Base-by-base conservation (phyloP, 2,797 vertebrate species). In the Falco peregrinus region DNA sequence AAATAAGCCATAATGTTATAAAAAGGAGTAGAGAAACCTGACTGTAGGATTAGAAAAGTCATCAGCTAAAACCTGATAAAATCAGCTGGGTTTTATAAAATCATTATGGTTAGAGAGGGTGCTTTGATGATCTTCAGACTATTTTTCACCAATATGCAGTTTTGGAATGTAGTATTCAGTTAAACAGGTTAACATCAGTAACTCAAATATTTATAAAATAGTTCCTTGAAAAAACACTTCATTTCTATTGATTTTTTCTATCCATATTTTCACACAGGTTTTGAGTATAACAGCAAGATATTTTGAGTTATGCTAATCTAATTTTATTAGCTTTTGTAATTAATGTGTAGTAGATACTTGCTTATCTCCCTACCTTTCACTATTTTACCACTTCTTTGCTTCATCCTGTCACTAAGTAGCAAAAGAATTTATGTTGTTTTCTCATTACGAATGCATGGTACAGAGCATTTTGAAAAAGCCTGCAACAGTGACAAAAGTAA, bases 381-480 rank as follows among this genome's bases (percentile, higher is more conserved):
- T 76, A 61, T 85, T 91, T 90, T 91, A 26, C 47, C 33, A 70
- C 91, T 95, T 39, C n/a, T 95, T 90, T 93, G 10, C 59, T 89
- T 71, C 45, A 80, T 47, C 17, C 41, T 82, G 64, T 77, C 11
- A 61, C 17, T n/a, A 13, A 83, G 17, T 47, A 73, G 31, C 37
- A 79, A 93, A 56, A 92, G 87, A 84, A 88, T n/a, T 4, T 4
- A 10, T 33, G 41, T 67, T 2, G 3, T 3, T 64, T 79, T 82
- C 43, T 89, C 9, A 4, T 61, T 88, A 67, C 3, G 11, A 77
- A 82, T 70, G 31, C 17, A n/a, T 2, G 5, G 29, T 26, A 57
- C 9, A 53, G 43, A 87, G 81, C 8, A 35, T 59, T 71, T 67
- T 50, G 17, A 39, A 80, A 90, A 79, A 70, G 6, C 63, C 79